Evolutionary conservation across 2,888 invertebrate species (phyloP), one percentile per base, ranked within the genome.

Genomic region (Mactromeris polynyma): DNA sequence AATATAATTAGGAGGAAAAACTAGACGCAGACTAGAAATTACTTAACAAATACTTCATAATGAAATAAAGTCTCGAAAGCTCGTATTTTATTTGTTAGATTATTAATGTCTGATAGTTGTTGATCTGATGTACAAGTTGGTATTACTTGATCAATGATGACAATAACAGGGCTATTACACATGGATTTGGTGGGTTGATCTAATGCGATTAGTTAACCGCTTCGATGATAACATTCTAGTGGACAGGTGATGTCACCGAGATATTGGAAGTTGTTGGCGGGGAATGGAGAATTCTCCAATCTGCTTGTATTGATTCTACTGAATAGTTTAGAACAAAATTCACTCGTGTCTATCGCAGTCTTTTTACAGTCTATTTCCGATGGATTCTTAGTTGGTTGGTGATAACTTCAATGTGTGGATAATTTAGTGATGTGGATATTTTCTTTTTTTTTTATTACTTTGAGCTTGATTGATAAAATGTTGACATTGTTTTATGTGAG

Each of bases 221-320:
- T 17, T 73, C 7, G 33, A 73, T 73, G 73, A 73, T 73, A 73
- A 33, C 73, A 33, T 73, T 73, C 36, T 36, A 33, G 17, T 33
- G 17, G 36, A 36, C 73, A 73, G 73, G 73, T 73, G 73, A 73
- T 73, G 73, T 73, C 73, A 73, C 73, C 19, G 2, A 33, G 73
- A 36, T 73, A 73, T 73, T 73, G 73, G 73, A 73, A 73, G 73
- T 73, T 36, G 73, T 73, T 73, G 73, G 73, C 73, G 73, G 73
- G 73, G 31, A 31, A 33, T 33, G 33, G 36, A 73, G 36, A 36
- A 73, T 36, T 33, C 73, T 26, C 73, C 73, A 2, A 33, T n/a
- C 58, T 26, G 33, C 17, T 4, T 73, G 73, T 36, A 73, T 36
- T 73, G 33, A 73, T 73, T 73, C 2, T 1, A 36, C 26, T 26